These are phyloP conservation scores for Callionymus lyra DNA, from an alignment of 2,113 vertebrate species.

Conservation along the genomic window DNA sequence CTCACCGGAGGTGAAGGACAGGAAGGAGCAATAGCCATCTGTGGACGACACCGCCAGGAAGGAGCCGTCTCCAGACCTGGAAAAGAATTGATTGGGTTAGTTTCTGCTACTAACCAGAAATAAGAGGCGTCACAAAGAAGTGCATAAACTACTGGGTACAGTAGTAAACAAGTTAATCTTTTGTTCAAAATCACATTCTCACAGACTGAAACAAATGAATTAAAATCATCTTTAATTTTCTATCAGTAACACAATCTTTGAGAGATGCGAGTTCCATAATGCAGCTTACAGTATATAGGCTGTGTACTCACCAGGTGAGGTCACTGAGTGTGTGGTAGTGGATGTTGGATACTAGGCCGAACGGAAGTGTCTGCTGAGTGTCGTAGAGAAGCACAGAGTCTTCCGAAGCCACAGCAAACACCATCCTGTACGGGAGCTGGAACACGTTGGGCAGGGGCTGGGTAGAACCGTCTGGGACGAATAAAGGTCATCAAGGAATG, in stretches of 20 bases:
- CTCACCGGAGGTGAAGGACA: slow-evolving; percentile 83
- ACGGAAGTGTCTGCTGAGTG: slow-evolving; percentile 85
- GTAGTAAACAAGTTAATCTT: too few species aligned
- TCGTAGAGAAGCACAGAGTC: slow-evolving; percentile 91
- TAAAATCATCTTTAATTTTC: too few species aligned
- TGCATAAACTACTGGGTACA: too few species aligned
- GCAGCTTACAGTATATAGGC: too few species aligned
- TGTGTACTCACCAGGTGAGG: slow-evolving; percentile 78
- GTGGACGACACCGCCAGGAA: slow-evolving; percentile 93
- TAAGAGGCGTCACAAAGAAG: too few species aligned
- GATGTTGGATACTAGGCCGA: slow-evolving; percentile 89
- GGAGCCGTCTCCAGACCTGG: slow-evolving; percentile 85
- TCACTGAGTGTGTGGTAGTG: slow-evolving; percentile 98
- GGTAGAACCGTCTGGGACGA: slow-evolving; percentile 57
- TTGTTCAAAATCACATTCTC: too few species aligned
- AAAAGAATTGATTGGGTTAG: slow-evolving; percentile 2
- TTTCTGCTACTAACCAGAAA: too few species aligned
- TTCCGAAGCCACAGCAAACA: slow-evolving; percentile 93
- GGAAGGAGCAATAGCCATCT: slow-evolving; percentile 94
- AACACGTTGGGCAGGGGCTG: slow-evolving; percentile 57
- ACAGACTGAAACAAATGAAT: too few species aligned
- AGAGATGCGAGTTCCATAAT: too few species aligned
- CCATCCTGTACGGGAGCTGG: slow-evolving; percentile 82
- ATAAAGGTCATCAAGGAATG: not conserved
- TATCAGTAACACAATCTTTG: too few species aligned